Conservation (phyloP, 37 sponge, comb jelly and placozoan genomes). For the Halichondria panicea region DNA sequence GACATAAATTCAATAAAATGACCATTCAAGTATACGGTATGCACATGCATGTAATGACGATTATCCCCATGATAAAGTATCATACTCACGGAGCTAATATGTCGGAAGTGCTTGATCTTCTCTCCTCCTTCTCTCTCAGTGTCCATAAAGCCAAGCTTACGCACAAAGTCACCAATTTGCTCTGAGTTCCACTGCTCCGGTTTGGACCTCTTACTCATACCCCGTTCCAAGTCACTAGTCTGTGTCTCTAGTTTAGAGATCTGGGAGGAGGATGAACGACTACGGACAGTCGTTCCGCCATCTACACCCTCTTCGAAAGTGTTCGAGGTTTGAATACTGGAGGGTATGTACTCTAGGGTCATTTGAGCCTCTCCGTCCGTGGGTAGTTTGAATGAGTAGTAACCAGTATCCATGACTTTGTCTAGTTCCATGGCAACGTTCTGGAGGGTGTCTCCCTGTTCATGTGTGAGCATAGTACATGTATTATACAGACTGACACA, state of each 20-base stretch:
- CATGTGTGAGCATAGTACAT: background rate
- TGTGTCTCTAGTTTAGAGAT: background rate
- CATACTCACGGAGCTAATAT: no score
- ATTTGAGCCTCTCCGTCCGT: constrained; percentile 7
- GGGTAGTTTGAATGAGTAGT: constrained; percentile 37
- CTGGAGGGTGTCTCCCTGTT: constrained; percentile 76
- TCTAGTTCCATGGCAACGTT: constrained; percentile 75
- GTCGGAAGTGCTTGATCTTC: constrained; percentile 35
- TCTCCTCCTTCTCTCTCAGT: constrained; percentile 52
- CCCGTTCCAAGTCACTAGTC: background rate
- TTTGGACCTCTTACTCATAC: background rate
- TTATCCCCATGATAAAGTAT: no score
- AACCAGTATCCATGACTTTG: constrained; percentile 53
- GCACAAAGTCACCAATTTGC: constrained; percentile 85
- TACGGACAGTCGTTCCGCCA: background rate
- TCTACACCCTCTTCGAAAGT: background rate
- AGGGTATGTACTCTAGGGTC: constrained; percentile 4
- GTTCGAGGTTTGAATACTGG: background rate
- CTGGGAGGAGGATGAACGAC: background rate
- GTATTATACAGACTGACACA: no score
- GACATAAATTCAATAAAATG: background rate
- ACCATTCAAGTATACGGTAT: background rate
- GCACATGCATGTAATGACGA: background rate
- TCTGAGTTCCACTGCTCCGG: constrained; percentile 56
- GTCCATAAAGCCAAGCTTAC: constrained; percentile 84